Conservation (phyloP, 1,140 invertebrate species). For the Trachelipus rathkii region DNA sequence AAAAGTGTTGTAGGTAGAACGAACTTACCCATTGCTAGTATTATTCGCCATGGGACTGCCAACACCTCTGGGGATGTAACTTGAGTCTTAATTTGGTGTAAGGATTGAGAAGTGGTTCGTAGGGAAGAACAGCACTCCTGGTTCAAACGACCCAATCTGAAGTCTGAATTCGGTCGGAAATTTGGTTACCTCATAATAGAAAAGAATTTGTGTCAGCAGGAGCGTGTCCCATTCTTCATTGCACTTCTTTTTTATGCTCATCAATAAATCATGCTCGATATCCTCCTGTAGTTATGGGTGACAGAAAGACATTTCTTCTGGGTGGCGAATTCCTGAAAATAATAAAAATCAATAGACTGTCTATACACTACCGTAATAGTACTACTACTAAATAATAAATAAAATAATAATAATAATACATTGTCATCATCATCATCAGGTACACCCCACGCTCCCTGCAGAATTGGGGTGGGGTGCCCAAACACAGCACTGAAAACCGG, state of each 20-base stretch:
- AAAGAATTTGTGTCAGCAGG: constrained; percentile 82
- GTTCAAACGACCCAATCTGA: constrained; percentile 43
- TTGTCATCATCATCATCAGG: too few species aligned
- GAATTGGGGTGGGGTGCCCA: too few species aligned
- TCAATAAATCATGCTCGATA: constrained; percentile 77
- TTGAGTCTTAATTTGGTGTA: neutral
- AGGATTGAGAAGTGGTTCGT: neutral
- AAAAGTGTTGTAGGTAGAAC: constrained; percentile 38
- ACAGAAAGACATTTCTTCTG: constrained; percentile 93
- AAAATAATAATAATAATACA: too few species aligned
- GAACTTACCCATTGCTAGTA: constrained; percentile 13
- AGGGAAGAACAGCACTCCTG: constrained; percentile 8
- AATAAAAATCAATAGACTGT: neutral
- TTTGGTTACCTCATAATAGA: constrained; percentile 54
- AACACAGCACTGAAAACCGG: too few species aligned
- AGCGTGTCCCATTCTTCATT: constrained; percentile 45
- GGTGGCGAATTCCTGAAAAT: constrained; percentile 61
- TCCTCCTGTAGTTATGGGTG: constrained; percentile 78
- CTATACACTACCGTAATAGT: too few species aligned
- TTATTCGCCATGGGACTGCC: neutral
- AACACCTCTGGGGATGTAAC: neutral
- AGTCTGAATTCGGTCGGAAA: too few species aligned
- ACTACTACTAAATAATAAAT: too few species aligned
- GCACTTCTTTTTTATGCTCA: constrained; percentile 46
- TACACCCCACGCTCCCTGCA: too few species aligned